These are phyloP conservation scores for Acrocephalus scirpaceus DNA, from an alignment of 2,797 vertebrate genomes.

Conservation along the genomic window DNA sequence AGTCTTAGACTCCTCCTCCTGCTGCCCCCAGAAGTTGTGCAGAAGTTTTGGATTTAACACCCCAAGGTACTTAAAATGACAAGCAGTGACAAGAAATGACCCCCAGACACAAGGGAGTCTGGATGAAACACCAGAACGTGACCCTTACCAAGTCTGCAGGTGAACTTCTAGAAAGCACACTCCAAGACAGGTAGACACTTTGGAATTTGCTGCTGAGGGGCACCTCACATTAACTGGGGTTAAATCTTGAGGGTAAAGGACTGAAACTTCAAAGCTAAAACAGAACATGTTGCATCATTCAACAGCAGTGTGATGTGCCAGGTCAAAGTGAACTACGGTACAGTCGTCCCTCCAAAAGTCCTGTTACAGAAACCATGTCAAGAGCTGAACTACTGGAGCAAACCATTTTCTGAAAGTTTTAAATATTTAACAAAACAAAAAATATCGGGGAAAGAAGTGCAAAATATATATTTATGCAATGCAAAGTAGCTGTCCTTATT, in stretches of 20 bases:
- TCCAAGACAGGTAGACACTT: fast-evolving
- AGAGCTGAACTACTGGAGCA: background rate
- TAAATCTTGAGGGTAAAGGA: background rate
- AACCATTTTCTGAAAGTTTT: background rate
- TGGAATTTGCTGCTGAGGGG: background rate
- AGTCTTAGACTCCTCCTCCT: background rate
- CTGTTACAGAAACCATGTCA: background rate
- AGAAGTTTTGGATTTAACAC: background rate
- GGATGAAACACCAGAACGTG: background rate
- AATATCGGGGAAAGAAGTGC: background rate
- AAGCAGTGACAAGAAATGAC: background rate
- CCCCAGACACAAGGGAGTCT: background rate
- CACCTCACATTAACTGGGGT: background rate
- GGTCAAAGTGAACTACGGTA: background rate
- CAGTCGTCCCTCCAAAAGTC: background rate
- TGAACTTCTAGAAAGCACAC: background rate
- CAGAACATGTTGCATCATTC: background rate
- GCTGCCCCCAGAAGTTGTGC: background rate
- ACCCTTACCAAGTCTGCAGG: background rate
- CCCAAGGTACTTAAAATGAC: background rate
- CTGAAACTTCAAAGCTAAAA: background rate
- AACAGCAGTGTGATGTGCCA: background rate
- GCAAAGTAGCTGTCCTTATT: background rate
- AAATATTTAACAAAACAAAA: background rate
- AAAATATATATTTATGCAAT: background rate